Percentiles rank a stretch among this genome's conserved stretches.
These are phyloP conservation scores for Chitala chitala DNA, from an alignment of 2,113 vertebrate genomes.

Conservation along the genomic window DNA sequence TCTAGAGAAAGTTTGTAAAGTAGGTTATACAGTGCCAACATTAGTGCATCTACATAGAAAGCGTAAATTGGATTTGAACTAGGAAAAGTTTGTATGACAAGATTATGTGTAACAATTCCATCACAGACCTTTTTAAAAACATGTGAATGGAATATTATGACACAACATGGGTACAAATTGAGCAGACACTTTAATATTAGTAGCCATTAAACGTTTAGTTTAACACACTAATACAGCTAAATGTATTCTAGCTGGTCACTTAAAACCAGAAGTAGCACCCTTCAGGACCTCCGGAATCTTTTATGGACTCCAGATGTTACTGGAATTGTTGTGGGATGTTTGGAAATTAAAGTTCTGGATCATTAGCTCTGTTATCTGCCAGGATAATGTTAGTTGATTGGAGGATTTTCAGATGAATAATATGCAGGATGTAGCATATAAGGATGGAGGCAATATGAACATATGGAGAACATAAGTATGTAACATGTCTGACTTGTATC, in stretches of 20 bases:
- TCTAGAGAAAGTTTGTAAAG: no score
- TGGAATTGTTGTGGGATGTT: background rate
- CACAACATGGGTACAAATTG: no score
- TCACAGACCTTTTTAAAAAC: no score
- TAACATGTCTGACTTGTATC: background rate
- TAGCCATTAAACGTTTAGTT: conserved; percentile 9
- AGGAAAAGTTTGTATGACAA: no score
- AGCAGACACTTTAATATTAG: background rate
- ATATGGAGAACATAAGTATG: background rate
- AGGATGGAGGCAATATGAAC: background rate
- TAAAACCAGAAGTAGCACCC: background rate
- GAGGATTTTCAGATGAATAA: background rate
- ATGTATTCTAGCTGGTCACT: background rate
- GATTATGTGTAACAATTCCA: no score
- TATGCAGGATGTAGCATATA: background rate
- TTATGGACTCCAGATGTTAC: conserved; percentile 13
- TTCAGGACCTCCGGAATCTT: background rate
- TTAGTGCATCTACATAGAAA: no score
- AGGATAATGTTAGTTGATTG: background rate
- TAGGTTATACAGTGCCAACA: no score
- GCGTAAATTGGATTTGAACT: no score
- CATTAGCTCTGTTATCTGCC: background rate
- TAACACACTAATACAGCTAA: conserved; percentile 14
- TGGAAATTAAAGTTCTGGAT: background rate
- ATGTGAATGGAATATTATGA: no score